Conservation (phyloP, 2,888 invertebrate genomes). For the Nomada fabriciana region DNA sequence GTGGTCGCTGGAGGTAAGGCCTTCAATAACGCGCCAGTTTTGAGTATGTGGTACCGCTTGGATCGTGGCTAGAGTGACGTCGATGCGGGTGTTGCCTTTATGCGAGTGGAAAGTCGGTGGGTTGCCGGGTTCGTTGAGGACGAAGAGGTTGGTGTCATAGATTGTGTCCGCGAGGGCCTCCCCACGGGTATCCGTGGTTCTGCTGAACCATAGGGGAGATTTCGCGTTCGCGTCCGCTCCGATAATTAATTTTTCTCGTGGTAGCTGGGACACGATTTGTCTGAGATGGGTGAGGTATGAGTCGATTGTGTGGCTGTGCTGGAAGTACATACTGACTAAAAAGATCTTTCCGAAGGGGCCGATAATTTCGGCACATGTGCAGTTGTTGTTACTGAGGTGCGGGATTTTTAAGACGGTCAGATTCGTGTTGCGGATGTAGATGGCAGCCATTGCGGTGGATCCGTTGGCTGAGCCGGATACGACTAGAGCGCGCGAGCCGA, state of each 20-base stretch:
- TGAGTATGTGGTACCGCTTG: rapidly evolving
- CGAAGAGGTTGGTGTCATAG: rapidly evolving
- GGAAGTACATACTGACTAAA: too few relatives aligned
- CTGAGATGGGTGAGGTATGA: neutral
- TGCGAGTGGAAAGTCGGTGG: neutral
- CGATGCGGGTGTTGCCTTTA: neutral
- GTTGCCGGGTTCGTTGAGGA: neutral
- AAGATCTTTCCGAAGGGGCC: neutral
- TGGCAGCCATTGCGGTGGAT: neutral
- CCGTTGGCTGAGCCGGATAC: too few relatives aligned
- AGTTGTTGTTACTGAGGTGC: too few relatives aligned
- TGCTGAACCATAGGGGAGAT: neutral
- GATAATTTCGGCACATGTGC: neutral
- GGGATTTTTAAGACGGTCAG: too few relatives aligned
- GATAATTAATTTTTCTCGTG: neutral
- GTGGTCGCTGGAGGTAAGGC: slow-evolving; percentile 9
- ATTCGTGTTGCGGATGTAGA: too few relatives aligned
- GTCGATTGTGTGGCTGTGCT: neutral
- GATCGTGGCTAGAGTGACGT: neutral
- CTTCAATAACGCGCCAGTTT: neutral
- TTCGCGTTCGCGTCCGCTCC: neutral
- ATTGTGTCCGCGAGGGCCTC: neutral
- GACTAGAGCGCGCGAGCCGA: too few relatives aligned
- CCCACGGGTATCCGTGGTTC: neutral
- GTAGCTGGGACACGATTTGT: rapidly evolving